Conservation (phyloP, 30 jellyfish, hydroid and myxozoan genomes). For the Hydractinia echinata region DNA sequence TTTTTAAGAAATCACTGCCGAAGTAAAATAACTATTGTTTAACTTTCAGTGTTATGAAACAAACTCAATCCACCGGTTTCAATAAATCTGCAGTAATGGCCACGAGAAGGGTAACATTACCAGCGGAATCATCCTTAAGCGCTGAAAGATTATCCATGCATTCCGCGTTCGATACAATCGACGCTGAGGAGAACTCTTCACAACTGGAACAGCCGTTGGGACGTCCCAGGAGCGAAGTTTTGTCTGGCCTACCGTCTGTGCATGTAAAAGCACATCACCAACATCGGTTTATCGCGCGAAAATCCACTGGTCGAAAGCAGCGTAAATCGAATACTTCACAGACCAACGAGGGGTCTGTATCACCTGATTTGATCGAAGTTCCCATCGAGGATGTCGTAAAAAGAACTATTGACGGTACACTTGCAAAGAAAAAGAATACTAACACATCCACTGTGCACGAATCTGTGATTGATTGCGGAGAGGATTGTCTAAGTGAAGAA, state of each 20-base stretch:
- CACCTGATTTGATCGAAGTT: conserved; percentile 35
- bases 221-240: conserved; percentile 14
- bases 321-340: conserved; percentile 4
- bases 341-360: neutral
- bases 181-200: neutral
- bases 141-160: neutral
- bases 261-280: conserved; percentile 34
- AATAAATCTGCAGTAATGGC: neutral
- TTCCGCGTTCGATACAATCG: neutral
- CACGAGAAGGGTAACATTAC: neutral
- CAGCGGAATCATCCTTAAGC: neutral
- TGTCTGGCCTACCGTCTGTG: conserved; percentile 33
- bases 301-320: neutral
- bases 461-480: conserved; percentile 25
- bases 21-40: neutral
- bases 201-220: neutral
- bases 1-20: too few species aligned
- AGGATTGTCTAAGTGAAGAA: conserved; percentile 37
- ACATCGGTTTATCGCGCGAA: conserved; percentile 34
- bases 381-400: conserved; percentile 39
- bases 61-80: neutral
- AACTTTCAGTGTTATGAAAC: neutral
- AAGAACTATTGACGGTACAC: conserved; percentile 9
- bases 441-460: neutral
- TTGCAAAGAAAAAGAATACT: neutral